Evolutionary conservation across 2,113 vertebrate genomes (phyloP).

Genomic region (Diadophis punctatus): DNA sequence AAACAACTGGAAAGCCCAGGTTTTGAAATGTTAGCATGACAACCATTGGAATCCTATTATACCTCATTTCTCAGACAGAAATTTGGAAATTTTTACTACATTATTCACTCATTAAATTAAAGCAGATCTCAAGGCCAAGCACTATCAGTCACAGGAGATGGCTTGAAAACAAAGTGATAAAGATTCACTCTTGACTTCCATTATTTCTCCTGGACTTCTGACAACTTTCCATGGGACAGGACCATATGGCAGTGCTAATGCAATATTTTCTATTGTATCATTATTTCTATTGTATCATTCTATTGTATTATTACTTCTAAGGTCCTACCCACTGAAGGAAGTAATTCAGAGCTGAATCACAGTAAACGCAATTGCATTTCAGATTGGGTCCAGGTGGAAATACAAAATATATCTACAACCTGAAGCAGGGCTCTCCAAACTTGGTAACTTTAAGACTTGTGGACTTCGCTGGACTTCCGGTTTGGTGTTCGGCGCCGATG

Average conservation of each 20-base stretch:
- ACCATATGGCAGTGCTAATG: neutral
- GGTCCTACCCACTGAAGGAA: neutral
- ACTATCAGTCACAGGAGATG: neutral
- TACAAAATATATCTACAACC: neutral
- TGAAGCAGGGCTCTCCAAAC: neutral
- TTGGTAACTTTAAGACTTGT: no score
- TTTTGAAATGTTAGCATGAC: neutral
- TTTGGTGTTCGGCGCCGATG: no score
- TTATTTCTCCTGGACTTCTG: neutral
- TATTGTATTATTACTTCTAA: neutral
- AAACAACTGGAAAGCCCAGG: neutral
- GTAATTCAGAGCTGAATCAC: neutral
- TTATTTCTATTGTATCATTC: neutral
- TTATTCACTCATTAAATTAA: neutral
- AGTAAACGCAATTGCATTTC: neutral
- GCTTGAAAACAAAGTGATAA: neutral
- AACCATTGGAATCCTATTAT: neutral
- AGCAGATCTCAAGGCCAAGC: neutral
- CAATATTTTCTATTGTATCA: neutral
- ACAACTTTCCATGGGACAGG: neutral
- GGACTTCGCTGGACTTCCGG: no score
- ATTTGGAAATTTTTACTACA: neutral
- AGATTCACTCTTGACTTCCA: neutral
- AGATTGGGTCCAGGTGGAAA: neutral
- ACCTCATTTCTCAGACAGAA: neutral